Evolutionary conservation across 2,888 invertebrate genomes (phyloP).

Genomic region (Stenoptilia bipunctidactyla): DNA sequence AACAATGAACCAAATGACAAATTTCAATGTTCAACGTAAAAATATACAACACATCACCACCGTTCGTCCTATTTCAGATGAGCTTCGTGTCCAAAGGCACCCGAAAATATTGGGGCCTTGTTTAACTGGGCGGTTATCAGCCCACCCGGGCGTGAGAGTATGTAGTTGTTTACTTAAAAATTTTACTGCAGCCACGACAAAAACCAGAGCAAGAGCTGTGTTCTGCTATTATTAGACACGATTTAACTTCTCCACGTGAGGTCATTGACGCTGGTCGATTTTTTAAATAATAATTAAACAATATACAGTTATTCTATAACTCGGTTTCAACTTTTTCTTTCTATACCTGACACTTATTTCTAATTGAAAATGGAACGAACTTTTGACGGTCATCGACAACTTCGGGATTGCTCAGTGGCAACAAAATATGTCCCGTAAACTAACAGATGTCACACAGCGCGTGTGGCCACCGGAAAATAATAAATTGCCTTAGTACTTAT

Average conservation of each 20-base stretch:
- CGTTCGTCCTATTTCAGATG: conserved; percentile 17
- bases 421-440: background rate
- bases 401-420: no score
- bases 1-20: conserved; percentile 33
- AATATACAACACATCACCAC: conserved; percentile 16
- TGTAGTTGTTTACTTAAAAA: conserved; percentile 63
- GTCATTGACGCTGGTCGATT: conserved; percentile 44
- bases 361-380: no score
- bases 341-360: no score
- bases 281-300: conserved; percentile 12
- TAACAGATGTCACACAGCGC: conserved; percentile 16
- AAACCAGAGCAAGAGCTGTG: conserved; percentile 57
- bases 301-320: no score
- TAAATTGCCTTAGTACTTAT: no score
- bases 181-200: conserved; percentile 67
- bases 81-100: no score
- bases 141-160: conserved; percentile 61
- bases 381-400: no score
- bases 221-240: conserved; percentile 50
- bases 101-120: no score
- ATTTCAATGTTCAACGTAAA: conserved; percentile 25
- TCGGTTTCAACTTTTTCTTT: no score
- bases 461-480: conserved; percentile 51
- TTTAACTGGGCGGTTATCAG: conserved; percentile 18
- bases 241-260: conserved; percentile 55